phyloP scores from a whole-genome alignment of 1,140 invertebrate genomes.

The Drosophila subobscura region DNA sequence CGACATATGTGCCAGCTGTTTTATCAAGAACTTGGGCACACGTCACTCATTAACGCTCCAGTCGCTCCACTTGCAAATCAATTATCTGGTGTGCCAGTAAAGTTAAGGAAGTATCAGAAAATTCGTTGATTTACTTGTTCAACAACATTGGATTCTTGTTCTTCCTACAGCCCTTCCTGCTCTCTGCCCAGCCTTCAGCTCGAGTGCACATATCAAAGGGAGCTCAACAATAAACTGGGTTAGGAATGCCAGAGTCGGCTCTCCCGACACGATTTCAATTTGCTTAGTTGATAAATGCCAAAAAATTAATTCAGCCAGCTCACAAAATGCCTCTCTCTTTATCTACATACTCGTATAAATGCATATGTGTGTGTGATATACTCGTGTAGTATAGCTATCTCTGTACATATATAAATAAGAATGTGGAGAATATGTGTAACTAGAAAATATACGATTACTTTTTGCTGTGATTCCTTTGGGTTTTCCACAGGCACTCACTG shows the following conservation, averaged over 20 bases:
- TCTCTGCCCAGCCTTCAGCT: constrained; percentile 15
- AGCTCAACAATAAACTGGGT: constrained; percentile 64
- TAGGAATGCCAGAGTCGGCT: constrained; percentile 55
- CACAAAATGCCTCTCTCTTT: constrained; percentile 50
- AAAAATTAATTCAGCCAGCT: constrained; percentile 73
- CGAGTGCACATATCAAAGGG: constrained; percentile 58
- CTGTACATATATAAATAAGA: constrained; percentile 15
- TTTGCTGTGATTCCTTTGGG: constrained; percentile 60
- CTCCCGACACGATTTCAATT: constrained; percentile 75
- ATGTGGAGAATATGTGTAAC: constrained; percentile 17
- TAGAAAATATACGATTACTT: constrained; percentile 56
- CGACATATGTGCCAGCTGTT: too few species aligned
- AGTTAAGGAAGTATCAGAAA: constrained; percentile 48
- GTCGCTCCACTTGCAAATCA: constrained; percentile 68
- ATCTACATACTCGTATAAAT: constrained; percentile 8
- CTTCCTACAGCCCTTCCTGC: constrained; percentile 1
- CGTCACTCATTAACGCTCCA: constrained; percentile 46
- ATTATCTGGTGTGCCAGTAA: constrained; percentile 72
- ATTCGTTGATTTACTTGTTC: constrained; percentile 40
- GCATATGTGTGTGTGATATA: constrained; percentile 22
- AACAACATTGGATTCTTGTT: constrained; percentile 9
- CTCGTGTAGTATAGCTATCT: background rate
- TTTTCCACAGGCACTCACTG: background rate
- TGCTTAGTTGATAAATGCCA: constrained; percentile 73
- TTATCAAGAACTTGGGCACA: constrained; percentile 30